Base-by-base conservation (phyloP, 2,888 invertebrate species). In the Serripes groenlandicus region DNA sequence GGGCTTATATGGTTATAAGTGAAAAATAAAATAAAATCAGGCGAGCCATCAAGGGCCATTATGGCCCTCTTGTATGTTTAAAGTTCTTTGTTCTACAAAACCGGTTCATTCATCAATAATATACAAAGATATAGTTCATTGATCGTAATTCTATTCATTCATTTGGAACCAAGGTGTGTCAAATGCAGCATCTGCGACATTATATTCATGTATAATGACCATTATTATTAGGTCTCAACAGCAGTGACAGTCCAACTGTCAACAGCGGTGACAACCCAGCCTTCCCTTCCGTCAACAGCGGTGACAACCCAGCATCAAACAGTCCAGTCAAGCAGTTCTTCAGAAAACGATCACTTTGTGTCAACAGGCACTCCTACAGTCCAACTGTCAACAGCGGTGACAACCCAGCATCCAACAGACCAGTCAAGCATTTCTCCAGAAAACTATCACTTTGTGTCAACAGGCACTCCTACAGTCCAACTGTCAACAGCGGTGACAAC, bases 371-470 rank as follows among this genome's bases (percentile, higher is more conserved):
- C 64, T 32, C 64, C 64, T 30, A 64, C 64, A 30, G 64, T 64
- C 64, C 64, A 64, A 64, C n/a, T 64, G 64, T 64, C 32, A 64
- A 64, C 64, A 64, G 64, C 26, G n/a, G 64, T 15, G 26, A 64
- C 64, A 64, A 28, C 32, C 32, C 64, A 64, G 64, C 32, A 15
- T 30, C 64, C 64, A 64, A 28, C 64, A 64, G 32, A 30, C 34
- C 64, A 64, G 64, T 32, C 64, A 64, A 15, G 30, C n/a, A 64
- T 28, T 64, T 64, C 64, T 64, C 32, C 32, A 64, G 64, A 64
- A 64, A 64, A 64, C 34, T 64, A 64, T 32, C 64, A 64, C 64
- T 64, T 21, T 64, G 64, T 64, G 30, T 30, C 64, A 64, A 32
- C 64, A 64, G 32, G 32, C 64, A 64, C 64, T 32, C 64, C 64